Evolutionary conservation across 2,797 vertebrate species (phyloP).

Genomic region (Poecilia gillii): DNA sequence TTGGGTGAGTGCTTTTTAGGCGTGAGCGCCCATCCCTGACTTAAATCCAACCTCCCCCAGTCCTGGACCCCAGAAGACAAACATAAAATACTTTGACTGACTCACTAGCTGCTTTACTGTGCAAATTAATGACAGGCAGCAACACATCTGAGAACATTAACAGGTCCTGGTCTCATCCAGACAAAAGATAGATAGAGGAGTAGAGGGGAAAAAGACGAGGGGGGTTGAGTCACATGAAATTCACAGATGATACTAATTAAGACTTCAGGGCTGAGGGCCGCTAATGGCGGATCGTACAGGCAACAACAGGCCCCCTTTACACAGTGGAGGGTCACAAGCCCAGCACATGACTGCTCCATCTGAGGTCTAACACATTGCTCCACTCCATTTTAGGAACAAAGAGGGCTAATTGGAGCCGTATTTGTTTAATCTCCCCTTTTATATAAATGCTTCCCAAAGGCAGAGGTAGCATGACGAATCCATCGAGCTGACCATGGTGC

Average conservation of each 20-base stretch:
- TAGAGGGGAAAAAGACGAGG: constrained; percentile 8
- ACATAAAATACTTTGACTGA: constrained; percentile 38
- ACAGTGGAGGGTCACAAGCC: constrained; percentile 66
- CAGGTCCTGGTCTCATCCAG: constrained; percentile 37
- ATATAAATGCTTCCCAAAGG: constrained; percentile 37
- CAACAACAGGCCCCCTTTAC: constrained; percentile 69
- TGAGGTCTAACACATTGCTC: constrained; percentile 24
- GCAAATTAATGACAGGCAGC: constrained; percentile 38
- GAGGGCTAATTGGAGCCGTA: constrained; percentile 24
- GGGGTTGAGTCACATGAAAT: constrained; percentile 46
- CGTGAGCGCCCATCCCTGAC: constrained; percentile 26
- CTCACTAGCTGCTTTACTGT: constrained; percentile 21
- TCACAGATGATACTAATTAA: constrained; percentile 77
- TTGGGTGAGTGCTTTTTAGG: constrained; percentile 32
- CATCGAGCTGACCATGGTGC: constrained; percentile 23
- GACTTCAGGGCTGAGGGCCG: constrained; percentile 58
- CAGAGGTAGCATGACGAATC: constrained; percentile 39
- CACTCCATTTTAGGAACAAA: constrained; percentile 33
- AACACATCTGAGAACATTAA: constrained; percentile 50
- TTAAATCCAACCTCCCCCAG: constrained; percentile 47
- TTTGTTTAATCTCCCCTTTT: constrained; percentile 30
- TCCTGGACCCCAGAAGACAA: constrained; percentile 28
- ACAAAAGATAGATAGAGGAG: constrained; percentile 26
- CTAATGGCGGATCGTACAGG: constrained; percentile 59
- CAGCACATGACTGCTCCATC: constrained; percentile 67